Percentiles rank a stretch among this genome's conserved stretches.
Conservation (phyloP, 2,888 invertebrate genomes). For the Crematogaster levior region DNA sequence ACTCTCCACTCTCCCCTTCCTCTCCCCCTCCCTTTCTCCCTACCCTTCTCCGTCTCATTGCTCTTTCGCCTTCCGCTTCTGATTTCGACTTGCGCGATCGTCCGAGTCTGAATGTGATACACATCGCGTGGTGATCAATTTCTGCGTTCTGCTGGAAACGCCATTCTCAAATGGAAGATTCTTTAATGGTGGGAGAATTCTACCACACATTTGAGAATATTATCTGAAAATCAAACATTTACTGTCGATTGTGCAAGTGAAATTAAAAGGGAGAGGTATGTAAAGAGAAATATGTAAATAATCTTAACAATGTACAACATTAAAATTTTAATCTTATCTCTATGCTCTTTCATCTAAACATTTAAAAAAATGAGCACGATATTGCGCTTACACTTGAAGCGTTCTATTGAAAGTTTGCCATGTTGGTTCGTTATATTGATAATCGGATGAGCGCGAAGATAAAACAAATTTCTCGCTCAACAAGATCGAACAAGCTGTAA, state of each 20-base stretch:
- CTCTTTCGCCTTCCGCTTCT: slow-evolving; percentile 40
- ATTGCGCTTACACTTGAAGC: neutral
- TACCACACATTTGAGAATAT: too few species aligned
- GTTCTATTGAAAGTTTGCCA: slow-evolving; percentile 8
- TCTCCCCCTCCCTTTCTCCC: slow-evolving; percentile 50
- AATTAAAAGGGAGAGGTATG: too few species aligned
- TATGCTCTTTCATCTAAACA: neutral
- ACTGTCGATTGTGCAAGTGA: neutral
- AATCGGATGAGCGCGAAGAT: slow-evolving; percentile 33
- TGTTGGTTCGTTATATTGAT: slow-evolving; percentile 41
- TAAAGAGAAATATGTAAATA: neutral
- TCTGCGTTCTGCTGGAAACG: neutral
- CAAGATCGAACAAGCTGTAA: slow-evolving; percentile 41
- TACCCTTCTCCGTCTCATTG: slow-evolving; percentile 24
- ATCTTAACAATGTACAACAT: neutral
- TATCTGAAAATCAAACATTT: too few species aligned
- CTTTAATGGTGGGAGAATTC: neutral
- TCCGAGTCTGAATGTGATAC: slow-evolving; percentile 47
- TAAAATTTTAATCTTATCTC: neutral
- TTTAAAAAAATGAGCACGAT: neutral
- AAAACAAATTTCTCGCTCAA: slow-evolving; percentile 27
- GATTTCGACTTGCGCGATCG: slow-evolving; percentile 46
- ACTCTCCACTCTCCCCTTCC: slow-evolving; percentile 46
- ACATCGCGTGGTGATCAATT: slow-evolving; percentile 30
- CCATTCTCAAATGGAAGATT: neutral